These are phyloP conservation scores for Hippotragus niger DNA, from an alignment of 2,113 vertebrate species.

Conservation along the genomic window DNA sequence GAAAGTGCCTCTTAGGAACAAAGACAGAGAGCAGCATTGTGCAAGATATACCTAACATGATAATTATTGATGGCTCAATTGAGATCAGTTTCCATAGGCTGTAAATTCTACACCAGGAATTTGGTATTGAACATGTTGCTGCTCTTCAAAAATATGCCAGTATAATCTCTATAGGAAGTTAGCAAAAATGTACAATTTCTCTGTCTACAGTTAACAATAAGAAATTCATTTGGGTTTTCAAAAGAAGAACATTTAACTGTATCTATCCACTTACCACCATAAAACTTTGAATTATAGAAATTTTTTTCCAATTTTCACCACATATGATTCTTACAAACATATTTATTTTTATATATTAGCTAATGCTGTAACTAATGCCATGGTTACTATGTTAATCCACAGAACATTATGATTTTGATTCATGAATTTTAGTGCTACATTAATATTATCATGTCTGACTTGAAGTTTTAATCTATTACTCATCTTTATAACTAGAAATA, in stretches of 20 bases:
- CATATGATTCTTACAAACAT: neutral
- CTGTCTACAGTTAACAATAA: neutral
- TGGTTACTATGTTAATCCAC: neutral
- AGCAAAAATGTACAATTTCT: neutral
- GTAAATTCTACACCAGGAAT: neutral
- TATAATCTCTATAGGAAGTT: neutral
- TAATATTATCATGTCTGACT: constrained; percentile 36
- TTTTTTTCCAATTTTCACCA: neutral
- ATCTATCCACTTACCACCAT: neutral
- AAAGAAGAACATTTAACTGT: neutral
- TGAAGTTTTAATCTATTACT: neutral
- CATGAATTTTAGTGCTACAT: constrained; percentile 43
- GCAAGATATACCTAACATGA: neutral
- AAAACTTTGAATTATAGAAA: neutral
- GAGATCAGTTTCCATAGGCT: neutral
- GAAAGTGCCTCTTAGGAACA: neutral
- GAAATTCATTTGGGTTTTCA: neutral
- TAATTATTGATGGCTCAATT: neutral
- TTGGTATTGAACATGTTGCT: neutral
- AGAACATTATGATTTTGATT: constrained; percentile 37
- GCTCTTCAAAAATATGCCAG: neutral
- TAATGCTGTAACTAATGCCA: neutral
- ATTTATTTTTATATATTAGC: neutral
- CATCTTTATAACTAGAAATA: constrained; percentile 18
- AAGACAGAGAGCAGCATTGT: neutral